Evolutionary conservation across 2,113 vertebrate species (phyloP), one percentile per base, ranked within the genome.

Genomic region (Hemichromis elongatus): DNA sequence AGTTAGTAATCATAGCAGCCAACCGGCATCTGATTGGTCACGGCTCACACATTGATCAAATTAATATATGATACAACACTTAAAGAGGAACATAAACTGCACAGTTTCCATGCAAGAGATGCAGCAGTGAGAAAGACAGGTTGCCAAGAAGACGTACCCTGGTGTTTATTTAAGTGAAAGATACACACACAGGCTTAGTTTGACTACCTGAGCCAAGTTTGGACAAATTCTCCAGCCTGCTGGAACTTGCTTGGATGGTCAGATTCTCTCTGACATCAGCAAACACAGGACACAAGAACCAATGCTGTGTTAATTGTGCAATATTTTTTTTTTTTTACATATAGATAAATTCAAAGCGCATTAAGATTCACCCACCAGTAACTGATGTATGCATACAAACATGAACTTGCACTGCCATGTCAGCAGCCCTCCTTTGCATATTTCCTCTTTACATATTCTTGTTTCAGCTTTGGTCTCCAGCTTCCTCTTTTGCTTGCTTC

Each of bases 401-500:
- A 21, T 16, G 28, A 35, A 30, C 40, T 30, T n/a, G 73, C 59
- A 52, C 37, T 57, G 63, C 81, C 16, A 24, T 77, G 52, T 91
- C 68, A 77, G 83, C 83, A 70, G 28, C n/a, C 35, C 79, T 55
- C 37, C 5, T 47, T 86, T 82, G 81, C 77, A 88, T 85, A 81
- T 88, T 88, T 81, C 53, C 35, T 30, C 18, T 77, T 79, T 78
- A 35, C 35, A 77, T 80, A 30, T 83, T 83, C 59, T 80, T 63
- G 54, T n/a, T 75, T 45, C 24, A 24, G 55, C 13, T 66, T 40
- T n/a, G 26, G 52, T 50, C n/a, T 66, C 12, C 35, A 47, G 26
- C 83, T 90, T 90, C 83, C 79, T 84, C 73, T 61, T 90, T 80
- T 86, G 53, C 7, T 26, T 24, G 24, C 28, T 2, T 55, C n/a